A percentile compares a stretch with the other conserved stretches of the same genome.
Conservation (phyloP, 2,113 vertebrate genomes). For the Bolborhynchus lineola region DNA sequence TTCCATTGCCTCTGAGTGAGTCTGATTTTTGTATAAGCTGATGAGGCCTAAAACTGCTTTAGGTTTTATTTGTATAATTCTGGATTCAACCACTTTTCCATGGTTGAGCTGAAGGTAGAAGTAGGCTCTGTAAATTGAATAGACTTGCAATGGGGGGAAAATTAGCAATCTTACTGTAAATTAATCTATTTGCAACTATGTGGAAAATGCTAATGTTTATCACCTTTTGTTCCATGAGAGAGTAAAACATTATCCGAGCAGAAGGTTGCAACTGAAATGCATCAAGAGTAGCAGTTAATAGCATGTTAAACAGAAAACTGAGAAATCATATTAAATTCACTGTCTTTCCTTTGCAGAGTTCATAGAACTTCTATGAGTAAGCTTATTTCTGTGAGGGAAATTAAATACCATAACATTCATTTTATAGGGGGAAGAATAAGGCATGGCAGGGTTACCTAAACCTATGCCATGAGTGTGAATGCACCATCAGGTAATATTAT, state of each 20-base stretch:
- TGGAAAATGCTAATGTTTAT: not conserved
- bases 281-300: not conserved
- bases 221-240: not conserved
- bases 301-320: not conserved
- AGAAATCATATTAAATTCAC: not conserved
- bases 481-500: not conserved
- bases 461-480: not conserved
- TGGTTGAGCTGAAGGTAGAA: not conserved
- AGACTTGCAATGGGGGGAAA: not conserved
- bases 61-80: not conserved
- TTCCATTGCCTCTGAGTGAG: not conserved
- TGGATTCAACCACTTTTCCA: not conserved
- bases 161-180: not conserved
- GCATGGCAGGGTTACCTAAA: not conserved
- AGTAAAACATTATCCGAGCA: not conserved
- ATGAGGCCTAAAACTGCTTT: not conserved
- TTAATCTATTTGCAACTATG: not conserved
- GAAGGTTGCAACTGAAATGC: not conserved
- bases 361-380: not conserved
- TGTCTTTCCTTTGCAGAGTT: not conserved
- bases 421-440: not conserved
- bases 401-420: not conserved
- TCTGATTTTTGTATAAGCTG: not conserved
- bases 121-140: not conserved
- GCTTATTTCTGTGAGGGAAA: not conserved